These are phyloP conservation scores for Cheilosia scutellata DNA, from an alignment of 2,888 invertebrate genomes.

Conservation along the genomic window DNA sequence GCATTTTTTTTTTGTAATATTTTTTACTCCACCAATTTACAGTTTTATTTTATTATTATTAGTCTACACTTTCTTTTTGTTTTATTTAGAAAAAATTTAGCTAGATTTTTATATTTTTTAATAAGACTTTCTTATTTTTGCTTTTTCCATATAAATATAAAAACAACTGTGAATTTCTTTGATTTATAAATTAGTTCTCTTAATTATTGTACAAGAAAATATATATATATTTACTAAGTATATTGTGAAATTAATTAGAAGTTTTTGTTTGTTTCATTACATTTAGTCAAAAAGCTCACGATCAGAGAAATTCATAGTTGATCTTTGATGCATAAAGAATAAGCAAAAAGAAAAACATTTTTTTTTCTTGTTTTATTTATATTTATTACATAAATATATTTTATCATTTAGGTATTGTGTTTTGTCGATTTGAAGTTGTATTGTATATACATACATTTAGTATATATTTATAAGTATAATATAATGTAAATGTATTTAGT, in stretches of 20 bases:
- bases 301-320: slow-evolving; percentile 78
- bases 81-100: slow-evolving; percentile 73
- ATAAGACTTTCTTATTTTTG: slow-evolving; percentile 75
- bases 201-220: slow-evolving; percentile 73
- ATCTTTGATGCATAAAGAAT: slow-evolving; percentile 76
- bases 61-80: slow-evolving; percentile 62
- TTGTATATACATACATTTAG: slow-evolving; percentile 72
- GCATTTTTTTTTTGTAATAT: slow-evolving; percentile 79
- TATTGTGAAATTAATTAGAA: slow-evolving; percentile 73
- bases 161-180: slow-evolving; percentile 77
- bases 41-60: slow-evolving; percentile 66
- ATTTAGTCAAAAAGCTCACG: slow-evolving; percentile 57
- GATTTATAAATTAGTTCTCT: slow-evolving; percentile 51
- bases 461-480: slow-evolving; percentile 73
- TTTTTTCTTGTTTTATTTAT: slow-evolving; percentile 37
- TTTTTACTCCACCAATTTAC: slow-evolving; percentile 68
- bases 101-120: slow-evolving; percentile 57
- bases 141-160: slow-evolving; percentile 76
- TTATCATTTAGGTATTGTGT: slow-evolving; percentile 76
- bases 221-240: slow-evolving; percentile 47
- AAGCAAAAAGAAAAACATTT: slow-evolving; percentile 74
- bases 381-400: slow-evolving; percentile 65
- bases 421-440: slow-evolving; percentile 76
- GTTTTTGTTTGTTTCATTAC: slow-evolving; percentile 39
- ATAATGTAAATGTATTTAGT: slow-evolving; percentile 75